A percentile compares a stretch with the other conserved stretches of the same genome.
Conservation (phyloP, 2,888 invertebrate species). For the Metellina segmentata region DNA sequence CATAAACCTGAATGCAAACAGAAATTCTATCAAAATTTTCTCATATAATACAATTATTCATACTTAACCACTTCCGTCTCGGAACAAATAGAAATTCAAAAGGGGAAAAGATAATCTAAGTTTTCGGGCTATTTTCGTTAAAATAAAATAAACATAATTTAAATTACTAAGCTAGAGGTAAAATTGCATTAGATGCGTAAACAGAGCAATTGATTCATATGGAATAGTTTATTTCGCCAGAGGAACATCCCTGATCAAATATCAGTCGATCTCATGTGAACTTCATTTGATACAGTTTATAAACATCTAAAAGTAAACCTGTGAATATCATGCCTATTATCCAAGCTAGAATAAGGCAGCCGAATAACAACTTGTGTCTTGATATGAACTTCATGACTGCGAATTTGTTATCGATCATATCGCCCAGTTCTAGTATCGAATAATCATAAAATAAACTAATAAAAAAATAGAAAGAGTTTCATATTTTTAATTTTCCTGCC, state of each 20-base stretch:
- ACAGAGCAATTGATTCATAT: no score
- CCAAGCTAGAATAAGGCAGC: conserved; percentile 72
- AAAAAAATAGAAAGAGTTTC: background rate
- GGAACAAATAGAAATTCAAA: no score
- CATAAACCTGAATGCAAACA: no score
- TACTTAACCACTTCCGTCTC: no score
- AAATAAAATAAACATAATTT: background rate
- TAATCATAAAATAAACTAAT: background rate
- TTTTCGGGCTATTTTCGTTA: background rate
- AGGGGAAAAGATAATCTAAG: no score
- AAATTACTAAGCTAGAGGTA: no score
- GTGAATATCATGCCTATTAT: conserved; percentile 76
- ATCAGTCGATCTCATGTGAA: no score
- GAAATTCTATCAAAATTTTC: no score
- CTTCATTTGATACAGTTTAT: conserved; percentile 13
- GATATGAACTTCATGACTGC: conserved; percentile 72
- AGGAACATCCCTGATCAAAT: no score
- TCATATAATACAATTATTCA: no score
- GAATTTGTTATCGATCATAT: conserved; percentile 73
- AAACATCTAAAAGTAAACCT: conserved; percentile 69
- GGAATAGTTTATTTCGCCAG: no score
- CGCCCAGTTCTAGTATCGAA: background rate
- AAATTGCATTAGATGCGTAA: no score
- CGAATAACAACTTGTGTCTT: conserved; percentile 72
- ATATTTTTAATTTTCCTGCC: conserved; percentile 23